Conservation (phyloP, 1,140 invertebrate species). For the Colletes latitarsis region DNA sequence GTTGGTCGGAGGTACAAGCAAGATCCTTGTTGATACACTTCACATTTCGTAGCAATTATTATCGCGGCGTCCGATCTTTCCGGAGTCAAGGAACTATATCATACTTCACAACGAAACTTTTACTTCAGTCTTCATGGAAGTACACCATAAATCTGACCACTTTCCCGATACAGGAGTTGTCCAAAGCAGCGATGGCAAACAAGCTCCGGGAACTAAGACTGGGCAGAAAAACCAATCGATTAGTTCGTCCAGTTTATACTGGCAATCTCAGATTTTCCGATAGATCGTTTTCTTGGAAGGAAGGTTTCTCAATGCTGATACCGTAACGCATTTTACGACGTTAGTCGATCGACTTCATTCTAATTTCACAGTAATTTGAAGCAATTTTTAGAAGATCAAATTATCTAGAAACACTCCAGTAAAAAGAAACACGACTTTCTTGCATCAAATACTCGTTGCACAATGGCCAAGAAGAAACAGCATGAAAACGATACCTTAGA, state of each 20-base stretch:
- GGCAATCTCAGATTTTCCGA: neutral
- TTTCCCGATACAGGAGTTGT: conserved; percentile 34
- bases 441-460: too few relatives aligned
- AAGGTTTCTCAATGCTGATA: neutral
- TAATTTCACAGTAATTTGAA: too few relatives aligned
- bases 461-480: too few relatives aligned
- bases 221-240: neutral
- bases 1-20: conserved; percentile 25
- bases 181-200: conserved; percentile 1
- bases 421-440: too few relatives aligned
- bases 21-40: conserved; percentile 49
- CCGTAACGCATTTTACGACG: neutral
- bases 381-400: too few relatives aligned
- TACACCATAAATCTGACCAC: conserved; percentile 29
- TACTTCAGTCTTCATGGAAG: conserved; percentile 31
- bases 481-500: too few relatives aligned
- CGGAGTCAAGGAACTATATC: conserved; percentile 13
- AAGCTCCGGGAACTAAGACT: neutral
- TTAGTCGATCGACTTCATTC: neutral
- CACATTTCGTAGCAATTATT: conserved; percentile 50
- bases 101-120: conserved; percentile 38
- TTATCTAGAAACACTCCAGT: too few relatives aligned
- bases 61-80: conserved; percentile 39
- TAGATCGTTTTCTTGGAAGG: neutral
- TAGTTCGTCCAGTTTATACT: neutral